Percentiles rank a stretch among this genome's conserved stretches.
These are phyloP conservation scores for Pagrus major DNA, from an alignment of 2,113 vertebrate genomes.

Conservation along the genomic window DNA sequence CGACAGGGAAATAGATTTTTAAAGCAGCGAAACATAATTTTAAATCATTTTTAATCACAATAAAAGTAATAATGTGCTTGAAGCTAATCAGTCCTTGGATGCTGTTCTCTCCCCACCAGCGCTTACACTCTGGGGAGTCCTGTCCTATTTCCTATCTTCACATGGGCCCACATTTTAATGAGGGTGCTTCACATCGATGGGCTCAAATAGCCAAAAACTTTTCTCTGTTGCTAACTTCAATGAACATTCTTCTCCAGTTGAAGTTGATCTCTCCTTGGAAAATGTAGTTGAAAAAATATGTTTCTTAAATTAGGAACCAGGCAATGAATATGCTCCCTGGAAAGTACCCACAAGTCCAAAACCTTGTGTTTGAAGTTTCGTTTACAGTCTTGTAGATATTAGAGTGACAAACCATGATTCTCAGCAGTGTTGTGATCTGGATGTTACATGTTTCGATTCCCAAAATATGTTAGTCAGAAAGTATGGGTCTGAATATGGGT, in stretches of 20 bases:
- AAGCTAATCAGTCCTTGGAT: constrained; percentile 6
- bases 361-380: neutral
- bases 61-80: constrained; percentile 1
- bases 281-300: no score
- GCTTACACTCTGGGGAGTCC: neutral
- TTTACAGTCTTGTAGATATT: neutral
- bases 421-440: neutral
- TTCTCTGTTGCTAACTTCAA: neutral
- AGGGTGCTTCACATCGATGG: neutral
- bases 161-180: neutral
- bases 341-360: neutral
- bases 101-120: neutral
- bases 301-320: neutral
- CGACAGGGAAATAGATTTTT: neutral
- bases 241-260: neutral
- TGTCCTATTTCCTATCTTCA: constrained; percentile 1
- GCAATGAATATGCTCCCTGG: neutral
- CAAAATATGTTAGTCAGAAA: neutral
- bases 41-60: no score
- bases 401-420: neutral
- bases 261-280: neutral
- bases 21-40: neutral
- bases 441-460: neutral
- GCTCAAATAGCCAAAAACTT: neutral
- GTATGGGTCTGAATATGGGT: neutral